Base-by-base conservation (phyloP, 2,888 invertebrate genomes). In the Dasysyrphus albostriatus region DNA sequence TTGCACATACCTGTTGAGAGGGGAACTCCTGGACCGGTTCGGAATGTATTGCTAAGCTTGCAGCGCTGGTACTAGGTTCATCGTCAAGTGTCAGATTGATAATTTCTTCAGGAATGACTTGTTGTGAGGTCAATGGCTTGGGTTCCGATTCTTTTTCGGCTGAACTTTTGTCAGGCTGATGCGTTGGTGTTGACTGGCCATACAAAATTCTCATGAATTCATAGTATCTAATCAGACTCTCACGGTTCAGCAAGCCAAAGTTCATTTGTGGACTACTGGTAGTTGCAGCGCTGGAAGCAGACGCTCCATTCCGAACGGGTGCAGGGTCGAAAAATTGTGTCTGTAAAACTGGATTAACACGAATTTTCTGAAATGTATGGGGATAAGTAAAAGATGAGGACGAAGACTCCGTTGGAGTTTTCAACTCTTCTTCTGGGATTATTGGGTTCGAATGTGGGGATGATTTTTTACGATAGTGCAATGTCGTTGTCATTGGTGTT, bases 191-290 rank as follows among this genome's bases (percentile, higher is more conserved):
- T 39, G 87, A 79, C 49, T 88, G 83, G 9, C 83, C 91, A 88
- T 92, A 92, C 39, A 92, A 90, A 34, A 92, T 91, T 39, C 91
- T 82, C 92, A 92, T 92, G 67, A 92, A 92, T 69, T 92, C 92
- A 79, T 92, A 92, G 81, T 92, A 92, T 44, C 91, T 89, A 42
- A 91, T 79, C 14, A 92, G 90, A 89, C 90, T 92, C 19, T 91
- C 92, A 6, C 87, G 83, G 37, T 83, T 87, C 5, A 91, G 77
- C 79, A 90, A 88, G 82, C 91, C 89, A 88, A 91, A 88, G 69
- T 92, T 91, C 82, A 58, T 72, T 16, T 63, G 88, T 7, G 70
- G 88, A 34, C 54, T 54, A 39, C 37, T 58, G 7, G 19, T 32
- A 58, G 61, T 24, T 6, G 73, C 58, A 54, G 84, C 24, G 56